Base-by-base conservation (phyloP, 1,140 invertebrate species). In the Leptinotarsa defecta region DNA sequence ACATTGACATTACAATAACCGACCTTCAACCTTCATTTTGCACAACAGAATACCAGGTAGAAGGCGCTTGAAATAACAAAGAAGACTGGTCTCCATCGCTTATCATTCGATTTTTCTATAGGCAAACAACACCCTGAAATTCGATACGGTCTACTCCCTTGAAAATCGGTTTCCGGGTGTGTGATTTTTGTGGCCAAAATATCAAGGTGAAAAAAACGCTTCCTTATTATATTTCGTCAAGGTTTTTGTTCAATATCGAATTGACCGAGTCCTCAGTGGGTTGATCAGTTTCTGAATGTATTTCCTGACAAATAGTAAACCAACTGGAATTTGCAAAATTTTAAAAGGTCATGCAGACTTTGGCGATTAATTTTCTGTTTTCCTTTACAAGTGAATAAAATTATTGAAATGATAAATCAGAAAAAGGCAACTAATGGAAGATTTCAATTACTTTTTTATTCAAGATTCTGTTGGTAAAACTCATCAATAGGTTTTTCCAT, bases 1-100 rank as follows among this genome's bases (percentile, higher is more conserved):
- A 78, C 84, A 80, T 85, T 85, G 83, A 85, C 84, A 84, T 79
- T 79, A 76, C 19, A 13, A 68, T 74, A 81, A 83, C 83, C 84
- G 84, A 81, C 84, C 84, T 85, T 85, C 83, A 84, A 85, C 83
- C 82, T 80, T 78, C 79, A 61, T 65, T 84, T 84, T 84, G 77
- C 72, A 77, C 52, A 69, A 71, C 71, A 69, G 64, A 34, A 75
- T 61, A 48, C 68, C 73, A 75, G 61, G 65, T 71, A 74, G 48
- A 48, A n/a, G 62, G n/a, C n/a, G 48, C 67, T 57, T 57, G 52
- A 57, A 57, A 57, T 57, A 27, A 57, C 67, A 48, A 70, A 69
- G 22, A 68, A 34, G 15, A 17, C 52, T 22, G 65, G 24, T 19
- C 64, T 69, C 13, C 6, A n/a, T 57, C 69, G 24, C 20, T 24